Percentiles rank a stretch among this genome's conserved stretches.
Conservation (phyloP, 2,797 vertebrate species). For the Phataginus tetradactyla region DNA sequence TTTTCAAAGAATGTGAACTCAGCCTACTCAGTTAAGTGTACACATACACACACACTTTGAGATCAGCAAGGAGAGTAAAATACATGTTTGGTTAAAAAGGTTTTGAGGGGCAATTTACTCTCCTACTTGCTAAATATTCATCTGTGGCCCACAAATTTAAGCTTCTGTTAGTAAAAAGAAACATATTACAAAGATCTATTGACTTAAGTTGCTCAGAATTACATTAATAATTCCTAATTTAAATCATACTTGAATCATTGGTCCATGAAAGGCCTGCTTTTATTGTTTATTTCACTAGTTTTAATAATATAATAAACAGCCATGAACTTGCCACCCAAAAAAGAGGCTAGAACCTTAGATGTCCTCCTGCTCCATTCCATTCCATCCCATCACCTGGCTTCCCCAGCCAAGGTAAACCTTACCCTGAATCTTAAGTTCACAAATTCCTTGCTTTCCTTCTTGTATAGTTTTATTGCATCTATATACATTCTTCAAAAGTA, state of each 20-base stretch:
- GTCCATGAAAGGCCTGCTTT: neutral
- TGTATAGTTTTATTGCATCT: neutral
- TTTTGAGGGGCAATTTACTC: neutral
- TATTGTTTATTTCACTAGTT: neutral
- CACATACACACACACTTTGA: neutral
- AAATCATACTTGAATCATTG: neutral
- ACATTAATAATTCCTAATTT: neutral
- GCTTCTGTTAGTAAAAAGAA: neutral
- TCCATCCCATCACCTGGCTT: neutral
- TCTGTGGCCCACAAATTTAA: neutral
- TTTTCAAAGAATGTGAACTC: neutral
- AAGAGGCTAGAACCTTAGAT: neutral
- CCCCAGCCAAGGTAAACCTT: neutral
- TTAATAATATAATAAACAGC: constrained; percentile 10
- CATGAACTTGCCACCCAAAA: neutral
- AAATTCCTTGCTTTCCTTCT: neutral
- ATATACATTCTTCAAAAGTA: neutral
- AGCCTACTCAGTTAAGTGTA: neutral
- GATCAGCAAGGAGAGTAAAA: neutral
- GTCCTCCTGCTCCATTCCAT: neutral
- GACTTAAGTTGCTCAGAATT: neutral
- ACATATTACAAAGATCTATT: neutral
- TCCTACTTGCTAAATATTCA: neutral
- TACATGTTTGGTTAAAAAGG: neutral
- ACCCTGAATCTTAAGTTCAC: neutral